phyloP scores from a whole-genome alignment of 2,888 invertebrate species.

The Metellina segmentata region DNA sequence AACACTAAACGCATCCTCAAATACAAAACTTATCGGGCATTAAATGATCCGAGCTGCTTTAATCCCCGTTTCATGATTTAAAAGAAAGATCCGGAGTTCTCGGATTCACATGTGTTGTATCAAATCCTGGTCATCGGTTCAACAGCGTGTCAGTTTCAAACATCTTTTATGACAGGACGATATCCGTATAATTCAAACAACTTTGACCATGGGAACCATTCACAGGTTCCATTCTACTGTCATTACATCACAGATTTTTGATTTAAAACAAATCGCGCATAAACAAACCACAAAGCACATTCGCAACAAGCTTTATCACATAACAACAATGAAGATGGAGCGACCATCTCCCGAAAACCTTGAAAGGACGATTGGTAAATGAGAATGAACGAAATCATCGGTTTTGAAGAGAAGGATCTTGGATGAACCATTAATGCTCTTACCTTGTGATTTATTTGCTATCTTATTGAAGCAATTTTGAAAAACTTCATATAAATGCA shows the following conservation, averaged over 20 bases:
- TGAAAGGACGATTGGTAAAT: slow-evolving; percentile 42
- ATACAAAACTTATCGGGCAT: too few species aligned
- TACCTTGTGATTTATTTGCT: slow-evolving; percentile 82
- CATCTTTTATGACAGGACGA: background rate
- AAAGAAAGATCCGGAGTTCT: background rate
- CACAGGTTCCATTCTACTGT: background rate
- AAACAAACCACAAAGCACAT: slow-evolving; percentile 33
- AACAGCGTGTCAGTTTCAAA: slow-evolving; percentile 63
- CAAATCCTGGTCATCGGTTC: slow-evolving; percentile 35
- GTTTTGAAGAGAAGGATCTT: background rate
- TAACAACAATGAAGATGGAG: slow-evolving; percentile 77
- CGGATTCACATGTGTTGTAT: slow-evolving; percentile 67
- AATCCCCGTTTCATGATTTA: background rate
- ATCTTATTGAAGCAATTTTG: slow-evolving; percentile 99
- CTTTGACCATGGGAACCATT: background rate
- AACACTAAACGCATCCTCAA: too few species aligned
- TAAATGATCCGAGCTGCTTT: too few species aligned
- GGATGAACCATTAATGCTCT: slow-evolving; percentile 23
- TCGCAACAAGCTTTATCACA: slow-evolving; percentile 72
- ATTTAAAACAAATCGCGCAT: background rate
- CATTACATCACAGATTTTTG: background rate
- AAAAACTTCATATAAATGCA: slow-evolving; percentile 99
- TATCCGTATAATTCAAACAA: too few species aligned
- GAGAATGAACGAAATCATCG: slow-evolving; percentile 26
- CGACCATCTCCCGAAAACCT: slow-evolving; percentile 54